These are phyloP conservation scores for Thalassophryne amazonica DNA, from an alignment of 2,797 vertebrate genomes.

Conservation along the genomic window DNA sequence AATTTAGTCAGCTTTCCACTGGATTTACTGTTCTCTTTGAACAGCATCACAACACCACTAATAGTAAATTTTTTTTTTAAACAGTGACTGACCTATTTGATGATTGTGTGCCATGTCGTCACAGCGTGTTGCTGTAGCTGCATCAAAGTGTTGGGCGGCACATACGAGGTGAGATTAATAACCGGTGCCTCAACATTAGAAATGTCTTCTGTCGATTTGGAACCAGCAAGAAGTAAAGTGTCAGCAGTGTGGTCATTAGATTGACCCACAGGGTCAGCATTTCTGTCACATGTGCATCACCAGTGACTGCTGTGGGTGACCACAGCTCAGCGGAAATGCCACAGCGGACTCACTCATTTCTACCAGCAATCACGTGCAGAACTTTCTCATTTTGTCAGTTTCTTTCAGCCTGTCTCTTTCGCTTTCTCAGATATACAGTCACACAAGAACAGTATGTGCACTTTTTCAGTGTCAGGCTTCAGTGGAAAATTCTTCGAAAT, in stretches of 20 bases:
- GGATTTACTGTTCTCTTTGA: constrained; percentile 28
- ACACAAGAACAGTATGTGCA: not conserved
- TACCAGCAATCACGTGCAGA: not conserved
- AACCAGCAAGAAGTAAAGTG: constrained; percentile 42
- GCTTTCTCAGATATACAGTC: not conserved
- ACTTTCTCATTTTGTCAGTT: not conserved
- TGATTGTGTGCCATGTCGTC: not conserved
- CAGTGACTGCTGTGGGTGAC: constrained; percentile 51
- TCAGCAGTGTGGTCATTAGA: constrained; percentile 56
- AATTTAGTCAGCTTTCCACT: constrained; percentile 56
- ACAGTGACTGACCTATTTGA: not conserved
- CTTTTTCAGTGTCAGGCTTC: constrained; percentile 19
- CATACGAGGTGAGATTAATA: constrained; percentile 45
- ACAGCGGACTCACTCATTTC: constrained; percentile 11
- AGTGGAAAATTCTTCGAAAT: constrained; percentile 11
- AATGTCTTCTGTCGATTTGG: constrained; percentile 21
- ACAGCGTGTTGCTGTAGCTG: not conserved
- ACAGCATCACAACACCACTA: too few relatives aligned
- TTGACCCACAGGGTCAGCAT: constrained; percentile 63
- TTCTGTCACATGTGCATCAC: constrained; percentile 65
- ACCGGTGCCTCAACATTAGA: constrained; percentile 5
- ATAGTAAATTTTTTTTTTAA: too few relatives aligned
- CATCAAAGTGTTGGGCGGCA: constrained; percentile 15
- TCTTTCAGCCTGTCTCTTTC: not conserved
- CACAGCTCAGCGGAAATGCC: constrained; percentile 69